phyloP scores from a whole-genome alignment of 37 sponge, comb jelly and placozoan genomes.

The Mnemiopsis leidyi region DNA sequence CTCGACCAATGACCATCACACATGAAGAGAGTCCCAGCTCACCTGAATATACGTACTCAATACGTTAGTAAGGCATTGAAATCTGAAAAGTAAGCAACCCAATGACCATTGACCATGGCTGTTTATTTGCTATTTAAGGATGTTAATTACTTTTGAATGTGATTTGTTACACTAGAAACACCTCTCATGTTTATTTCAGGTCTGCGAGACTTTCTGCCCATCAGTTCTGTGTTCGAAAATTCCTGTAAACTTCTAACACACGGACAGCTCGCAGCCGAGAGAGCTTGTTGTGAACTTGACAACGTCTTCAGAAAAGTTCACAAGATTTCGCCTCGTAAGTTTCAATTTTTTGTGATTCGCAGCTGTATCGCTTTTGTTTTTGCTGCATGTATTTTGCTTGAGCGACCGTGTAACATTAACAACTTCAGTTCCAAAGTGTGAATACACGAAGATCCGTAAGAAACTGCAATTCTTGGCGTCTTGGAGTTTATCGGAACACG shows the following conservation, averaged over 20 bases:
- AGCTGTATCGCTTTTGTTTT: background rate
- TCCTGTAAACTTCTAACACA: background rate
- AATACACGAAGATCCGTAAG: background rate
- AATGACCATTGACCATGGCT: too few species aligned
- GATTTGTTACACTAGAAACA: too few species aligned
- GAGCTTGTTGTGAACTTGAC: constrained; percentile 1
- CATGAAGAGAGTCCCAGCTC: too few species aligned
- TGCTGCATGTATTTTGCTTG: too few species aligned
- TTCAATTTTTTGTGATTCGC: background rate
- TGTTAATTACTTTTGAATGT: too few species aligned
- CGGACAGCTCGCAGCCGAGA: background rate
- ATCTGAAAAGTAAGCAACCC: too few species aligned
- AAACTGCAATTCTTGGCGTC: constrained; percentile 15
- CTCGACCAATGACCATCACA: too few species aligned
- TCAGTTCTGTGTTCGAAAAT: background rate
- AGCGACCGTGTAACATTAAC: background rate
- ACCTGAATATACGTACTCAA: too few species aligned
- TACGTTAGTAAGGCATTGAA: too few species aligned
- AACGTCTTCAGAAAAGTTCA: background rate
- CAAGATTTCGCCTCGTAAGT: background rate
- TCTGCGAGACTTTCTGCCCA: background rate
- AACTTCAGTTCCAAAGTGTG: background rate
- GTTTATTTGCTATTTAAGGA: too few species aligned
- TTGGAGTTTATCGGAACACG: background rate
- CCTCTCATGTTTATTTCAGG: background rate